These are phyloP conservation scores for Chrysodeixis includens DNA, from an alignment of 2,888 invertebrate species.

Conservation along the genomic window DNA sequence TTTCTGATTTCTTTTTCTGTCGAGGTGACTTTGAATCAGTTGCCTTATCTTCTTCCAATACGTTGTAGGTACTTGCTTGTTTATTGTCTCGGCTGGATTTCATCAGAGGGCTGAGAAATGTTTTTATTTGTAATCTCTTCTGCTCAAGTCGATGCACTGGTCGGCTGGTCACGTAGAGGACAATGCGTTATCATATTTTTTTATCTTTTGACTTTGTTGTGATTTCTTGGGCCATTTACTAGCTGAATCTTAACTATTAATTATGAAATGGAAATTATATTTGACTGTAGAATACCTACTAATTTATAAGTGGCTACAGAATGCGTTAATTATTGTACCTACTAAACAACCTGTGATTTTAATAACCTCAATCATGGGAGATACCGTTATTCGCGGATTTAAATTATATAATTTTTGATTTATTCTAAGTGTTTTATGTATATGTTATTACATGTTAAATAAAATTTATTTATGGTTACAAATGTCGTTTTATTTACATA, in stretches of 20 bases:
- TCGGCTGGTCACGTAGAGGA: conserved; percentile 1
- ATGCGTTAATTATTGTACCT: background rate
- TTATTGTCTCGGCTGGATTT: background rate
- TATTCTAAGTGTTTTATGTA: conserved; percentile 33
- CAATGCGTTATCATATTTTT: background rate
- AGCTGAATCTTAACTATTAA: background rate
- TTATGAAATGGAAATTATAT: too few species aligned
- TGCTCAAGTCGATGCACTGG: conserved; percentile 1
- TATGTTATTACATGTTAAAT: conserved; percentile 26
- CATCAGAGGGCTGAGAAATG: background rate
- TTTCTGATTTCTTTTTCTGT: too few species aligned
- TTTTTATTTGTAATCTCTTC: background rate
- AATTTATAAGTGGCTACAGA: background rate
- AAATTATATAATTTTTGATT: conserved; percentile 25
- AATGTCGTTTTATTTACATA: conserved; percentile 22
- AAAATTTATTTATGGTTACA: conserved; percentile 20
- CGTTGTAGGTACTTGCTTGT: background rate
- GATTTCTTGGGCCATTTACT: conserved; percentile 1
- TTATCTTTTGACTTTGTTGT: conserved; percentile 1
- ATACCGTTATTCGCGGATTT: conserved; percentile 24
- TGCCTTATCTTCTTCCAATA: background rate
- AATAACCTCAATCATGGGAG: conserved; percentile 13
- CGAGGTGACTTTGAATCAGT: background rate
- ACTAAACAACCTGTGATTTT: background rate
- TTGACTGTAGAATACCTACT: too few species aligned